Percentiles rank a stretch among this genome's conserved stretches.
These are phyloP conservation scores for Dendrolimus punctatus DNA, from an alignment of 1,140 invertebrate genomes.

Conservation along the genomic window DNA sequence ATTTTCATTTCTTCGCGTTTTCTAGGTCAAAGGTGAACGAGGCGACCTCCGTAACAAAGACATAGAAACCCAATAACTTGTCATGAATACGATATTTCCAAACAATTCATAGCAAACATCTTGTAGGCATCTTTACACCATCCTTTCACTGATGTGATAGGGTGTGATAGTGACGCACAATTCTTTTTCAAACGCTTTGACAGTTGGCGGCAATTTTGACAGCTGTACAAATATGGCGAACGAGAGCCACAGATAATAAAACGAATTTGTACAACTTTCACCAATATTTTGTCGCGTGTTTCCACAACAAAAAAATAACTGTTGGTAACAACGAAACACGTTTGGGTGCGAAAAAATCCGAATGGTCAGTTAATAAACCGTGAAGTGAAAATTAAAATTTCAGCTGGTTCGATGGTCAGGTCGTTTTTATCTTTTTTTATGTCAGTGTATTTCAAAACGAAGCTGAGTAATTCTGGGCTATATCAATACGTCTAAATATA, in stretches of 20 bases:
- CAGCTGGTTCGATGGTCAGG: not conserved
- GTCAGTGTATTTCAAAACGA: too few species aligned
- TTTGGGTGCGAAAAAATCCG: constrained; percentile 27
- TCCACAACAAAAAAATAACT: constrained; percentile 12
- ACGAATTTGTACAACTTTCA: constrained; percentile 22
- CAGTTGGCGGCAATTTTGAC: constrained; percentile 21
- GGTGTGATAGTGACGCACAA: not conserved
- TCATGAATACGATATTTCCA: not conserved
- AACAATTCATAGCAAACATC: too few species aligned
- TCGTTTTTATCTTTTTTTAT: not conserved
- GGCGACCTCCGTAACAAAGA: constrained; percentile 16
- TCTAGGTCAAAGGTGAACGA: constrained; percentile 24
- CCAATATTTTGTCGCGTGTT: constrained; percentile 19
- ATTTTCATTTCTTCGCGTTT: constrained; percentile 13
- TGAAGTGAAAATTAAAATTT: constrained; percentile 37
- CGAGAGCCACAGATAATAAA: constrained; percentile 17
- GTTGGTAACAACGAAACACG: constrained; percentile 19
- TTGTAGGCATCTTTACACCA: too few species aligned
- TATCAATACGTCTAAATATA: too few species aligned
- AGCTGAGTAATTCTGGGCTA: too few species aligned
- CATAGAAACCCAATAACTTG: constrained; percentile 14
- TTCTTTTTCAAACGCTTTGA: not conserved
- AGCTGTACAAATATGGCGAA: constrained; percentile 20
- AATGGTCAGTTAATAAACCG: constrained; percentile 26
- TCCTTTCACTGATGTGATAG: constrained; percentile 17